phyloP scores from a whole-genome alignment of 2,113 vertebrate genomes.

The Astur gentilis region DNA sequence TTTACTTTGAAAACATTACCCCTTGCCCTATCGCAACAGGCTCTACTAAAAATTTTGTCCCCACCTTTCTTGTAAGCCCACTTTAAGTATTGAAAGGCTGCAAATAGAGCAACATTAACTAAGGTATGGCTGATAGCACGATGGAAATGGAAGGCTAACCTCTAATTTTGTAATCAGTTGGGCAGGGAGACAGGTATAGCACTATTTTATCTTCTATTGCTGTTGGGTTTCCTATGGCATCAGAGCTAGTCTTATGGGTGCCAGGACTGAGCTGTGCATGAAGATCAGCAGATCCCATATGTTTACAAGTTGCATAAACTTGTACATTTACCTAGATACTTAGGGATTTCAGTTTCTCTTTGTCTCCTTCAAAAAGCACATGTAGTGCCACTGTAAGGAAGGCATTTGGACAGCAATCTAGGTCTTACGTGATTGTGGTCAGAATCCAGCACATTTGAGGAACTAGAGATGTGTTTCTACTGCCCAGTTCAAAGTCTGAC shows the following conservation, averaged over 20 bases:
- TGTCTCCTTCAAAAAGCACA: neutral
- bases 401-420: neutral
- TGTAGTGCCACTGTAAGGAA: neutral
- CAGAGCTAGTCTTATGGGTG: neutral
- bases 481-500: neutral
- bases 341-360: neutral
- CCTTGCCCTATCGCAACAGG: neutral
- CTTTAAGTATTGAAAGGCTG: neutral
- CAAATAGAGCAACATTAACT: neutral
- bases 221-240: neutral
- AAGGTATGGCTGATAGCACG: neutral
- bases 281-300: neutral
- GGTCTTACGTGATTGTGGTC: neutral
- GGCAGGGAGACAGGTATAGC: neutral
- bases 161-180: neutral
- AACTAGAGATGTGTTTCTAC: neutral
- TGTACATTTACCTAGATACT: neutral
- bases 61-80: neutral
- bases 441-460: neutral
- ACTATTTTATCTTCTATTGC: neutral
- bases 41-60: neutral
- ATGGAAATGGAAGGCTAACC: neutral
- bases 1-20: neutral
- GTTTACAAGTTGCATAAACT: neutral
- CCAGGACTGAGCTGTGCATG: neutral